Evolutionary conservation across 2,113 vertebrate genomes (phyloP).

Genomic region (Rhinoptilus africanus): DNA sequence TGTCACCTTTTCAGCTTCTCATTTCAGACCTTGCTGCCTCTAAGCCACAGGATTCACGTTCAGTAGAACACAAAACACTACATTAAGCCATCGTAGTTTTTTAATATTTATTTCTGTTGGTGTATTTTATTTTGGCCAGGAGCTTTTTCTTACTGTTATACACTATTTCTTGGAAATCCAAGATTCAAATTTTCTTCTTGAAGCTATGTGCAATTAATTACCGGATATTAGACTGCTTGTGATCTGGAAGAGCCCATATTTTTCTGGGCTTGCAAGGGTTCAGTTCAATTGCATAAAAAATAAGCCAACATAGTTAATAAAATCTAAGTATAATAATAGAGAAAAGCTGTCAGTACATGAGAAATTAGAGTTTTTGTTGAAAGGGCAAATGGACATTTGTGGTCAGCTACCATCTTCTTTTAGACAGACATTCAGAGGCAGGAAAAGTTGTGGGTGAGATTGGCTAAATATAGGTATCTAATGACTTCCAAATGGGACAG

Average conservation of each 20-base stretch:
- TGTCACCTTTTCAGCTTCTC: not conserved
- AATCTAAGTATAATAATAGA: not conserved
- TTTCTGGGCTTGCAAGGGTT: not conserved
- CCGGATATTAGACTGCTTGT: not conserved
- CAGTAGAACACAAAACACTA: not conserved
- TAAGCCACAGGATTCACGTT: not conserved
- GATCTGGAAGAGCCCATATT: not conserved
- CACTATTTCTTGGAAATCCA: not conserved
- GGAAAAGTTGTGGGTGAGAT: not conserved
- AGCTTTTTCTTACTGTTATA: not conserved
- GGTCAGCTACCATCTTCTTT: not conserved
- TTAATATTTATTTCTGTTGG: not conserved
- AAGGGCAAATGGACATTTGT: not conserved
- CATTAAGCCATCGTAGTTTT: not conserved
- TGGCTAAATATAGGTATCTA: not conserved
- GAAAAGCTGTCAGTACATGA: not conserved
- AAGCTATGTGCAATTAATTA: not conserved
- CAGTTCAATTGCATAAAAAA: not conserved
- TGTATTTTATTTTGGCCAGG: not conserved
- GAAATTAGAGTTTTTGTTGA: not conserved
- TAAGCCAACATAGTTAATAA: not conserved
- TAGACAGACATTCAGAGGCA: not conserved
- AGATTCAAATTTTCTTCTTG: accelerated
- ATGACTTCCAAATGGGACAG: not conserved
- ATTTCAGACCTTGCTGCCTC: not conserved